These are phyloP conservation scores for Pantherophis alleghaniensis DNA, from an alignment of 2,797 vertebrate genomes.

Conservation along the genomic window DNA sequence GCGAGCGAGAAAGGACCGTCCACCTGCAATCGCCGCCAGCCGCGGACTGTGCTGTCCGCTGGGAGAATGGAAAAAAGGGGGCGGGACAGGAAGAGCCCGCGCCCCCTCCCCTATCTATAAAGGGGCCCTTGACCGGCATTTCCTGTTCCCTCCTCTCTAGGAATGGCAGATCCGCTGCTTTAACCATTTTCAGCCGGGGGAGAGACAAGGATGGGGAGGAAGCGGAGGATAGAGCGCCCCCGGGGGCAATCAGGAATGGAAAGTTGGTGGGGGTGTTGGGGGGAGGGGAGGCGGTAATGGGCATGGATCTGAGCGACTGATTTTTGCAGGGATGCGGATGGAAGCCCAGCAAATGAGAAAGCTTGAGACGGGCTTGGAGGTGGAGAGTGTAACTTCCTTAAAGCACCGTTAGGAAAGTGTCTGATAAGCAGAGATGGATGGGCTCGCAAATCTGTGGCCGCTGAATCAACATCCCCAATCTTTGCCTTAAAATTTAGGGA, in stretches of 20 bases:
- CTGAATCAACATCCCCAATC: not conserved
- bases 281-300: rapidly evolving
- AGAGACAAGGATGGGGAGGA: not conserved
- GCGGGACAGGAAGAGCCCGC: not conserved
- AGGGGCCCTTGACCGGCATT: not conserved
- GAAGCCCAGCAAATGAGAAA: not conserved
- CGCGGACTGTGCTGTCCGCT: not conserved
- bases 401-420: not conserved
- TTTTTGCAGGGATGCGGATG: not conserved
- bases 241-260: not conserved
- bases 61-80: not conserved
- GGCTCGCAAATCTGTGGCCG: no score
- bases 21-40: not conserved
- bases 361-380: not conserved
- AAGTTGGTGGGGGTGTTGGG: not conserved
- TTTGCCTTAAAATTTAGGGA: not conserved
- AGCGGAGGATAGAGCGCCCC: not conserved
- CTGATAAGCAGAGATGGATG: not conserved
- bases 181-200: not conserved
- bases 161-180: not conserved
- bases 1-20: rapidly evolving
- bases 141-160: conserved; percentile 13
- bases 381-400: not conserved
- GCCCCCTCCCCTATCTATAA: no score
- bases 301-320: not conserved